Evolutionary conservation across 2,113 vertebrate genomes (phyloP), one percentile per base, ranked within the genome.

Genomic region (Oncorhynchus tshawytscha): DNA sequence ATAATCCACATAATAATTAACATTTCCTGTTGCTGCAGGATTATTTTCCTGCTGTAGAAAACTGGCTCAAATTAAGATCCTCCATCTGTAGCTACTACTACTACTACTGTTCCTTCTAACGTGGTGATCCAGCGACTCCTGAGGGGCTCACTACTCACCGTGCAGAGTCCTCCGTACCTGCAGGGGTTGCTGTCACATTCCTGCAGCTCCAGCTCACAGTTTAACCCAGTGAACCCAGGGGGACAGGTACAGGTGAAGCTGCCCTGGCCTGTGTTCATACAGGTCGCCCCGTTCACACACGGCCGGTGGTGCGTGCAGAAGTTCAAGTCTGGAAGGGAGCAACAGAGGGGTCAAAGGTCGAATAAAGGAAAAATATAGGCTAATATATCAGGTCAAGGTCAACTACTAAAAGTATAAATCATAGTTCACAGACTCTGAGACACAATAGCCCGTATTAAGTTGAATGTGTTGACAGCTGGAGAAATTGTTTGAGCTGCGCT

Each of bases 261-360:
- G 78, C 97, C 95, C 87, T 99, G 97, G 57, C 98, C 98, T 0
- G 97, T 99, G 90, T 99, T 99, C 93, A 95, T 98, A 73, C 98
- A 99, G 0, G 96, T 99, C 6, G 97, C 97, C 78, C 97, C 97
- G 0, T 99, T 99, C 90, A 93, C 94, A 87, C 98, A 99, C 0
- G 98, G 98, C 75, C 90, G 95, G 88, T 99, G 97, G 87, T 99
- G 97, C 65, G 97, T 99, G 91, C 98, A 99, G 88, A 98, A 99
- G 91, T 99, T 99, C 84, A 99, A 93, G 88, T 99, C 98, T 99
- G 89, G 48, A 72, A 87, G 22, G 82, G 24, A n/a, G 18, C 24
- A 54, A 48, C 54, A 74, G 78, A 39, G 60, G 34, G 71, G 78
- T 81, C 68, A 45, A 67, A 72, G 7, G 48, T 62, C 5, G 0